phyloP scores from a whole-genome alignment of 2,113 vertebrate genomes.

The Limanda limanda region DNA sequence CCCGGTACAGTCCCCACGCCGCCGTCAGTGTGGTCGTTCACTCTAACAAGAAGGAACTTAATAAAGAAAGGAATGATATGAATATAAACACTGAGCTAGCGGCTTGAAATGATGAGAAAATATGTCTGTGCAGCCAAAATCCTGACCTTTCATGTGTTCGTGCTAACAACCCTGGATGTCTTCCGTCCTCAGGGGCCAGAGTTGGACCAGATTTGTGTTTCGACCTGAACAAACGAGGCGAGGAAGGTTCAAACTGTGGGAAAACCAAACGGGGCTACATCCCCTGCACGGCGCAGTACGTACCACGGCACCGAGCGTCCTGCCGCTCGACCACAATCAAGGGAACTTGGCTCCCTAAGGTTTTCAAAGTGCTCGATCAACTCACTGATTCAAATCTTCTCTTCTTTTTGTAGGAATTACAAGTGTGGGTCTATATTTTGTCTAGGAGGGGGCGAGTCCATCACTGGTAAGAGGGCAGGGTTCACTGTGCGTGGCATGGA shows the following conservation, averaged over 20 bases:
- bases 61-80: too few relatives aligned
- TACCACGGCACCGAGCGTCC: background rate
- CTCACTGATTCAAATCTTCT: too few relatives aligned
- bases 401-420: conserved; percentile 72
- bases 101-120: too few relatives aligned
- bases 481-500: background rate
- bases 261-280: conserved; percentile 66
- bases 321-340: too few relatives aligned
- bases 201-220: conserved; percentile 82
- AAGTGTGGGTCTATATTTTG: conserved; percentile 88
- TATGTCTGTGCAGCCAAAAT: too few relatives aligned
- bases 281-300: conserved; percentile 81
- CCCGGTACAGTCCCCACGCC: conserved; percentile 76
- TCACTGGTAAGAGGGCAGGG: conserved; percentile 72
- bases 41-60: too few relatives aligned
- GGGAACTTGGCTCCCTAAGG: too few relatives aligned
- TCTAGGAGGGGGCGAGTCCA: conserved; percentile 65
- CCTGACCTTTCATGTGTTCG: background rate
- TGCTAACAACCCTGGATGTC: background rate
- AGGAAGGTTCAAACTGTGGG: conserved; percentile 82
- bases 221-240: conserved; percentile 74
- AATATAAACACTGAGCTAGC: too few relatives aligned
- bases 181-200: conserved; percentile 72
- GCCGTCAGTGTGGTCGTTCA: background rate
- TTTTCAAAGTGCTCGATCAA: too few relatives aligned